Percentiles rank a stretch among this genome's conserved stretches.
Evolutionary conservation across 2,888 invertebrate genomes (phyloP).

Genomic region (Ommatoiulus sabulosus): DNA sequence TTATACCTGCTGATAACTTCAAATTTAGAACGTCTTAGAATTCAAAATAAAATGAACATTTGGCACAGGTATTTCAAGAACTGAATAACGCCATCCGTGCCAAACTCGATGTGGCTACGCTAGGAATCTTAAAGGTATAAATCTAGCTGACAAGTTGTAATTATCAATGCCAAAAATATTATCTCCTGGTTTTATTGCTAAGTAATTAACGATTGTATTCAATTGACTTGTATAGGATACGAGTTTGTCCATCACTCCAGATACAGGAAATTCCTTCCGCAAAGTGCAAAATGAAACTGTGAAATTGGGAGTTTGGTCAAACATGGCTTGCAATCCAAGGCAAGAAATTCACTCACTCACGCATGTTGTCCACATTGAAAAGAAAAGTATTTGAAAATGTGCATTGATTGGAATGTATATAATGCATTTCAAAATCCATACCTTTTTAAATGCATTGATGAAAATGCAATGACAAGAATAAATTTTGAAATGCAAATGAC

Average conservation of each 20-base stretch:
- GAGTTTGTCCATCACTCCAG: slow-evolving; percentile 10
- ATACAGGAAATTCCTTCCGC: slow-evolving; percentile 37
- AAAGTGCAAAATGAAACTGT: slow-evolving; percentile 23
- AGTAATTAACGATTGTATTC: not conserved
- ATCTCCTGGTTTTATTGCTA: not conserved
- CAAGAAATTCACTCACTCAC: not conserved
- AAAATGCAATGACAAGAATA: too few relatives aligned
- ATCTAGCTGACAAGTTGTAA: too few relatives aligned
- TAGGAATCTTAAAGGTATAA: not conserved
- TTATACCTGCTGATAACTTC: not conserved
- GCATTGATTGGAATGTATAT: too few relatives aligned
- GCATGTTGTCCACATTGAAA: too few relatives aligned
- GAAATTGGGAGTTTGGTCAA: slow-evolving; percentile 47
- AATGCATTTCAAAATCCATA: too few relatives aligned
- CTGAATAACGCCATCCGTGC: not conserved
- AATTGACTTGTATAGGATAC: not conserved
- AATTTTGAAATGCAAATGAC: too few relatives aligned
- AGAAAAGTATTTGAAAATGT: too few relatives aligned
- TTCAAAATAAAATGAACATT: not conserved
- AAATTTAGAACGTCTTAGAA: not conserved
- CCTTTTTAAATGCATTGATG: too few relatives aligned
- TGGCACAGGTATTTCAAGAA: slow-evolving; percentile 14
- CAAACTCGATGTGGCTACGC: not conserved
- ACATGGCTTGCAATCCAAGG: slow-evolving; percentile 49
- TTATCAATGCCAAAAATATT: not conserved